phyloP scores from a whole-genome alignment of 2,888 invertebrate genomes.

The Deilephila porcellus region DNA sequence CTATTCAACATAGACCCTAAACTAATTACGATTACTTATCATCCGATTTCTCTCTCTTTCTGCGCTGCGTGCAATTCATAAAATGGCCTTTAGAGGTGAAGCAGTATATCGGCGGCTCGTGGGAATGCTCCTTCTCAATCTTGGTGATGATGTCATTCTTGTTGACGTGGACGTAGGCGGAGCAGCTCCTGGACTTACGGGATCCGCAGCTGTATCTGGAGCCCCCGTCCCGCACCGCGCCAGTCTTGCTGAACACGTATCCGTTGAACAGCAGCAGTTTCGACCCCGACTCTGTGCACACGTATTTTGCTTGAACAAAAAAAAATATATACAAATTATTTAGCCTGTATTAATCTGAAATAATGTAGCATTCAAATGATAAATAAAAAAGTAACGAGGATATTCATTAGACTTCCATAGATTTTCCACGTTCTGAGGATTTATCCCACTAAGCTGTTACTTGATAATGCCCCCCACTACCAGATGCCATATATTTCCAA shows the following conservation, averaged over 20 bases:
- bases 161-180: constrained; percentile 32
- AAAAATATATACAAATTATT: no score
- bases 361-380: no score
- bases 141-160: constrained; percentile 27
- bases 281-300: constrained; percentile 34
- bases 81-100: not conserved
- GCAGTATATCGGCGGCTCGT: constrained; percentile 31
- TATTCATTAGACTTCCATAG: no score
- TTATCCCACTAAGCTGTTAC: no score
- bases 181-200: constrained; percentile 27
- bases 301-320: constrained; percentile 34
- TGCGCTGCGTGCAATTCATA: not conserved
- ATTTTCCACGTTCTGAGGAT: no score
- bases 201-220: constrained; percentile 33
- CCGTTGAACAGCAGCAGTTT: constrained; percentile 36
- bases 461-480: no score
- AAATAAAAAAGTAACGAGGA: no score
- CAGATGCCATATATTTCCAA: no score
- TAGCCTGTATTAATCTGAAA: no score
- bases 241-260: constrained; percentile 37
- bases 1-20: no score
- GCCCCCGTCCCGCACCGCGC: constrained; percentile 21
- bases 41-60: not conserved
- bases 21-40: no score
- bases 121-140: constrained; percentile 32